Evolutionary conservation across 2,797 vertebrate species (phyloP).

Genomic region (Scleropages formosus): DNA sequence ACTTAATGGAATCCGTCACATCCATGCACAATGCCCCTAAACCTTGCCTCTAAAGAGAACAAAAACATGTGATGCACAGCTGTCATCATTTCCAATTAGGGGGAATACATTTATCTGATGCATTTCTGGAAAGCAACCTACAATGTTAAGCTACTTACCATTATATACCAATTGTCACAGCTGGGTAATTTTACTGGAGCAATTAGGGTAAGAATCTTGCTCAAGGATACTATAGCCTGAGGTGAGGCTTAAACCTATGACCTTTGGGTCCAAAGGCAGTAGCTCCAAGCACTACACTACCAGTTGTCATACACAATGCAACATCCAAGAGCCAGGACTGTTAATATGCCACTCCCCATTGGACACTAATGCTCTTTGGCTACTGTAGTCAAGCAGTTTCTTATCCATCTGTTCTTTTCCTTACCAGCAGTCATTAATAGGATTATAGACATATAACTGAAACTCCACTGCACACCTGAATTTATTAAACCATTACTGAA

Average conservation of each 20-base stretch:
- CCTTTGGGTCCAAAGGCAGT: too few species aligned
- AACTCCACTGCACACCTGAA: slow-evolving; percentile 37
- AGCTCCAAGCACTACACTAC: too few species aligned
- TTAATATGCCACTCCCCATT: slow-evolving; percentile 38
- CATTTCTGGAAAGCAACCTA: too few species aligned
- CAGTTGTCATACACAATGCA: slow-evolving; percentile 36
- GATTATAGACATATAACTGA: slow-evolving; percentile 42
- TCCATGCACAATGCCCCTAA: slow-evolving; percentile 26
- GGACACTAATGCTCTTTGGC: slow-evolving; percentile 52
- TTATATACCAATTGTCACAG: too few species aligned
- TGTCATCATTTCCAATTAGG: slow-evolving; percentile 45
- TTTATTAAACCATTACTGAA: slow-evolving; percentile 40
- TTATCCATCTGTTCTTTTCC: slow-evolving; percentile 48
- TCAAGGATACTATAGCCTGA: too few species aligned
- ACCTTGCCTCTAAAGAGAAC: slow-evolving; percentile 35
- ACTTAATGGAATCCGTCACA: slow-evolving; percentile 48
- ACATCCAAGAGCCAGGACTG: slow-evolving; percentile 37
- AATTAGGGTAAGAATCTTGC: too few species aligned
- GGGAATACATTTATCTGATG: too few species aligned
- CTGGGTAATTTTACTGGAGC: too few species aligned
- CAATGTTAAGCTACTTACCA: too few species aligned
- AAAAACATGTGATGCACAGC: slow-evolving; percentile 35
- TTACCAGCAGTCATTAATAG: slow-evolving; percentile 47
- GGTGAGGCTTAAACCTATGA: too few species aligned
- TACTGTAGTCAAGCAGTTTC: slow-evolving; percentile 58